Conservation (phyloP, 2,888 invertebrate genomes). For the Germaria angustata region DNA sequence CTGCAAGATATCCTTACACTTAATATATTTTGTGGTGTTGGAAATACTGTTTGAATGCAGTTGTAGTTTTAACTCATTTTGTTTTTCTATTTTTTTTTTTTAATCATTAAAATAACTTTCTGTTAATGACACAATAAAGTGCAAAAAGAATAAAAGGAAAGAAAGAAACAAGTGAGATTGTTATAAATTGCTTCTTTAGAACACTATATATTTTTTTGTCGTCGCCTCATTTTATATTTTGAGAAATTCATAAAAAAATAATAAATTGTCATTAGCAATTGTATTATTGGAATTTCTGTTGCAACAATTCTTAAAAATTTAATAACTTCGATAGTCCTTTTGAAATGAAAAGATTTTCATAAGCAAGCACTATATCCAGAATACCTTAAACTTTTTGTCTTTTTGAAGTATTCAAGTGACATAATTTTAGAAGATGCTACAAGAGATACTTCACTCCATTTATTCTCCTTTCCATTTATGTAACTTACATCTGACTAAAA, state of each 20-base stretch:
- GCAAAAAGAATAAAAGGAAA: neutral
- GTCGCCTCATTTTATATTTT: neutral
- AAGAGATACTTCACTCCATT: too few species aligned
- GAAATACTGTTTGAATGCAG: neutral
- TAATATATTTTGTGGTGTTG: neutral
- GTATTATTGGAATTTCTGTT: too few species aligned
- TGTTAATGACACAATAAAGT: conserved; percentile 42
- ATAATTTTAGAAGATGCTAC: too few species aligned
- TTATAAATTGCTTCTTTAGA: neutral
- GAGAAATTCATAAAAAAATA: neutral
- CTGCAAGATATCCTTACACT: neutral
- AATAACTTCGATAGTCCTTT: too few species aligned
- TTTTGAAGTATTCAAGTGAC: too few species aligned
- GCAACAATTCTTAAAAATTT: too few species aligned
- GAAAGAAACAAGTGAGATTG: neutral
- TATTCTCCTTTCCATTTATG: too few species aligned
- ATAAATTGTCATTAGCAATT: neutral
- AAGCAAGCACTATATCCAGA: too few species aligned
- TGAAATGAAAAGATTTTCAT: too few species aligned
- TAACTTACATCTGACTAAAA: too few species aligned
- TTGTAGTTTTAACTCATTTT: neutral
- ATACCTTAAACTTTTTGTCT: too few species aligned
- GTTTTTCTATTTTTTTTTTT: neutral
- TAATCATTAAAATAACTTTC: conserved; percentile 34
- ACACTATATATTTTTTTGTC: neutral